Percentiles rank a stretch among this genome's conserved stretches.
Evolutionary conservation across 2,888 invertebrate genomes (phyloP).

Genomic region (Caenorhabditis panamensis): DNA sequence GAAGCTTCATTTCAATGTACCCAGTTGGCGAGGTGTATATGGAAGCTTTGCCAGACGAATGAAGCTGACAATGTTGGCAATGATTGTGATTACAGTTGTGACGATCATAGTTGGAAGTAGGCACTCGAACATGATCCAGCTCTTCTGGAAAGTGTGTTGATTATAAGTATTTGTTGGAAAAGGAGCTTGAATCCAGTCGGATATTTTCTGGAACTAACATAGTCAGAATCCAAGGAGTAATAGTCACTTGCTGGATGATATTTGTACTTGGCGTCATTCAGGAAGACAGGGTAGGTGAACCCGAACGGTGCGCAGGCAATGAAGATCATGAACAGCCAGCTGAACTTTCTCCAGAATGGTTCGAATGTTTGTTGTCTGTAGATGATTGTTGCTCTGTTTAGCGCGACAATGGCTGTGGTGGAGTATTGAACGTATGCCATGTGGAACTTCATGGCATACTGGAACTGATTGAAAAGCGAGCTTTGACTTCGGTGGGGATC

Average conservation of each 20-base stretch:
- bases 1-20: too few species aligned
- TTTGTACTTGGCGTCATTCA: conserved; percentile 6
- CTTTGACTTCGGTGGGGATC: not conserved
- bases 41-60: not conserved
- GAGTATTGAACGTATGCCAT: conserved; percentile 41
- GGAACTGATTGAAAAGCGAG: not conserved
- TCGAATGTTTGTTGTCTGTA: not conserved
- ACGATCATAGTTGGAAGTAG: conserved; percentile 7
- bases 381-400: not conserved
- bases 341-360: conserved; percentile 27
- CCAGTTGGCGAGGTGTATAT: conserved; percentile 1
- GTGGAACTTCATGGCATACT: conserved; percentile 15
- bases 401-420: conserved; percentile 14
- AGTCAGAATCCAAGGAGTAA: conserved; percentile 1
- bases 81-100: not conserved
- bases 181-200: not conserved
- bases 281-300: conserved; percentile 16
- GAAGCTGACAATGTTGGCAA: conserved; percentile 7
- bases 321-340: conserved; percentile 15
- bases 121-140: conserved; percentile 11
- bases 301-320: conserved; percentile 9
- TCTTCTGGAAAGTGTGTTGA: too few species aligned
- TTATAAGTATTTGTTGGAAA: too few species aligned
- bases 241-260: conserved; percentile 9
- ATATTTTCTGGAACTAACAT: not conserved